Base-by-base conservation (phyloP, 2,113 vertebrate species). In the Melanotaenia duboulayi region DNA sequence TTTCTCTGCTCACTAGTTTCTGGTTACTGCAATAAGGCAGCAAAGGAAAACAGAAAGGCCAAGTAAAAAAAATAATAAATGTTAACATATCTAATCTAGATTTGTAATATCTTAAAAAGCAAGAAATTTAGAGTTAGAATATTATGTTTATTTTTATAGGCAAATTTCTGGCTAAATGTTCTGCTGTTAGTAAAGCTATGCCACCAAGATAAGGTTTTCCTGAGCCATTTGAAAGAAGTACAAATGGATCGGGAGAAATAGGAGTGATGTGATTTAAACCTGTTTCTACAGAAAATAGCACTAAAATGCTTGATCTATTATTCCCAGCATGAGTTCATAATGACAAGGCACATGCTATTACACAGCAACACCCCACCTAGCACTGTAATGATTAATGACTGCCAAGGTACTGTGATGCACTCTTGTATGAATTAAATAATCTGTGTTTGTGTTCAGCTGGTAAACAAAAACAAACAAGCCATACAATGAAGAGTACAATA, bases 311-410 rank as follows among this genome's bases (percentile, higher is more conserved):
- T 66, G 16, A 69, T 56, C 46, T 24, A 59, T 79, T 72, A 61
- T 54, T 81, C 65, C 84, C 65, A 80, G 74, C 65, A 73, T 62
- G 64, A 85, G 71, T 48, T 82, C 62, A 39, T 65, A 83, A 84
- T 73, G 80, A 85, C 77, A 91, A 91, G 90, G 89, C 89, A 91
- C 87, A 87, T 88, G 90, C 90, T 84, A 72, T 76, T 72, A 80
- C 55, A 78, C 81, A 89, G 83, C 84, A 82, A 85, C 79, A 89
- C 82, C 68, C 70, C 55, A 74, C 65, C 65, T 65, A 39, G 68
- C 76, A 48, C 61, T 64, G 55, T 71, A 71, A 65, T 69, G 56
- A 74, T 54, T 71, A 71, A 65, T 35, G 71, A 71, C 81, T 76
- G 74, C 54, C 60, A 66, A 60, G 76, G 64, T 66, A 59, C 70